Base-by-base conservation (phyloP, 2,113 vertebrate genomes). In the Albula goreensis region DNA sequence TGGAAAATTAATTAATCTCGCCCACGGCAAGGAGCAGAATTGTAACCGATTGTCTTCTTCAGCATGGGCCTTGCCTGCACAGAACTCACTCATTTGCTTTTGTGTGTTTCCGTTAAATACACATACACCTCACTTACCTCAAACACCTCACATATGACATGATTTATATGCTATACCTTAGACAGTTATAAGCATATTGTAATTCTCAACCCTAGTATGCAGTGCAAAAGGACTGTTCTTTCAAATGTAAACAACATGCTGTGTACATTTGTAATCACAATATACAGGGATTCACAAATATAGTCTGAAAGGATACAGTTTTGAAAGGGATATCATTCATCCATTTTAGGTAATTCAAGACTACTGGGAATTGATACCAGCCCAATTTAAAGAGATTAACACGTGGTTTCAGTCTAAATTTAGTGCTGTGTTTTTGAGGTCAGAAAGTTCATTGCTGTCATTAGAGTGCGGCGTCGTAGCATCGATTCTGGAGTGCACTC, bases 21-120 rank as follows among this genome's bases (percentile, higher is more conserved):
- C 92, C 93, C 89, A 90, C 88, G 90, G 94, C 93, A 95, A 93
- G 93, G 90, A 91, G 89, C 90, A 91, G 91, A 91, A 90, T 87
- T 81, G 85, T 89, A 89, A 84, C 66, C 81, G 86, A 89, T 48
- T 88, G 86, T 87, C 81, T 56, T 77, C 85, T 89, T 88, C 90
- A 90, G 82, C 78, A 13, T 87, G 85, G 50, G 25, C 56, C 57
- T 52, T 87, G 87, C 91, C 91, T 93, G 92, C 93, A 92, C 85
- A 84, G 93, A 86, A 89, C n/a, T 49, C n/a, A 56, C 49, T 31
- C 60, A 74, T 50, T 48, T 3, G 31, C 10, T 31, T 31, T 22
- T 17, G 5, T 70, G 19, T 70, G 22, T n/a, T n/a, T n/a, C 19
- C 11, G 12, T 60, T 19, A 66, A 19, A 66, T 22, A 4, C 60